These are phyloP conservation scores for Beroe forskalii DNA, from an alignment of 37 sponge, comb jelly and placozoan genomes.

Conservation along the genomic window DNA sequence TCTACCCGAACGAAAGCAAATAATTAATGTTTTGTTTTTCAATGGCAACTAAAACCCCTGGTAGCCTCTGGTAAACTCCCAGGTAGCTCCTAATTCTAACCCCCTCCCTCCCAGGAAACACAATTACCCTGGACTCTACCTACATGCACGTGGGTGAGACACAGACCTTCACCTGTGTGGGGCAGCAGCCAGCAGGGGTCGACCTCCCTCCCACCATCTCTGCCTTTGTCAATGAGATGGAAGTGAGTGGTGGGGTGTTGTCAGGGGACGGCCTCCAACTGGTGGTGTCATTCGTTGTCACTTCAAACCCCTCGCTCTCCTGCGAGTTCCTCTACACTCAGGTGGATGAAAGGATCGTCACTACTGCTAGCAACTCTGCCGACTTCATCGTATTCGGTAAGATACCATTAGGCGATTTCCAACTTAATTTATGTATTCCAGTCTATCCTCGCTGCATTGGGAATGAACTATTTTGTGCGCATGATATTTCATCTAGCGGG, in stretches of 20 bases:
- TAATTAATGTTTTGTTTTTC: too few species aligned
- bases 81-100: too few species aligned
- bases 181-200: not conserved
- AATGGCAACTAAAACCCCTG: too few species aligned
- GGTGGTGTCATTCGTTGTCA: not conserved
- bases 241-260: not conserved
- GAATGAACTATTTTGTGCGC: too few species aligned
- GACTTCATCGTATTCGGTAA: not conserved
- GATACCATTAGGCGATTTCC: too few species aligned
- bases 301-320: not conserved
- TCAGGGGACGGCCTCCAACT: not conserved
- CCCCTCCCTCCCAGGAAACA: too few species aligned
- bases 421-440: too few species aligned
- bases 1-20: too few species aligned
- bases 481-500: too few species aligned
- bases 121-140: not conserved
- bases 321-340: slow-evolving; percentile 23
- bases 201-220: slow-evolving; percentile 20
- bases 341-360: not conserved
- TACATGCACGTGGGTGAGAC: slow-evolving; percentile 1
- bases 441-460: too few species aligned
- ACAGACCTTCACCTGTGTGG: slow-evolving; percentile 31
- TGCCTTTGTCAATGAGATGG: slow-evolving; percentile 29
- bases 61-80: too few species aligned
- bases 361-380: not conserved